Conservation (phyloP, 2,113 vertebrate genomes). For the Ochotona princeps region DNA sequence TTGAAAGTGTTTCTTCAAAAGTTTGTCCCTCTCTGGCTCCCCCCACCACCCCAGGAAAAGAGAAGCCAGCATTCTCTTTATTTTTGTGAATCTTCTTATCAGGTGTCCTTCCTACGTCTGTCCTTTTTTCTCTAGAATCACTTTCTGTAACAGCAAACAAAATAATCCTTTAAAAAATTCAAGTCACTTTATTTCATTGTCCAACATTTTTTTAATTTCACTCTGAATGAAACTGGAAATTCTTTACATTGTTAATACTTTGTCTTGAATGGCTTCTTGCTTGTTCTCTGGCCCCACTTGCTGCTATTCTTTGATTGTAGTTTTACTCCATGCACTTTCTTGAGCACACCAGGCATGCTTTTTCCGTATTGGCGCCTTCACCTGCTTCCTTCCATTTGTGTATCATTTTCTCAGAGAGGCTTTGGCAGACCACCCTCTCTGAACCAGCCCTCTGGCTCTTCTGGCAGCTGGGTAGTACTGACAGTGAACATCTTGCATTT, state of each 20-base stretch:
- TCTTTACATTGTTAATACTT: not conserved
- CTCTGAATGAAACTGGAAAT: not conserved
- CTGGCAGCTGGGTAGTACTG: not conserved
- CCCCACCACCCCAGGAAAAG: not conserved
- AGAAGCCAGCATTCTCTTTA: not conserved
- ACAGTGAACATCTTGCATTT: not conserved
- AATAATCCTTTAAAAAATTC: conserved; percentile 15
- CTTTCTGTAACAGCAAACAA: not conserved
- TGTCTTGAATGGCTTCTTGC: not conserved
- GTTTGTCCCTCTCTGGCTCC: not conserved
- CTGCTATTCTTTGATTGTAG: not conserved
- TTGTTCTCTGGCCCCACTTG: conserved; percentile 15
- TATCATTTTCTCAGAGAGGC: not conserved
- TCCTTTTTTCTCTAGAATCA: not conserved
- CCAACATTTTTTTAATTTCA: conserved; percentile 27
- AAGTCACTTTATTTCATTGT: not conserved
- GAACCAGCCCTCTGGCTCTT: not conserved
- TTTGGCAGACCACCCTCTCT: not conserved
- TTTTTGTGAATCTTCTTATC: conserved; percentile 2
- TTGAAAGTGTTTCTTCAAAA: not conserved
- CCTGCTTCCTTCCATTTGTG: not conserved
- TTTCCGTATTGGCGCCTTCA: conserved; percentile 2
- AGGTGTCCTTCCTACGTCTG: not conserved
- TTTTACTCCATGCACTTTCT: not conserved
- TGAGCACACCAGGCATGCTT: not conserved